A percentile compares a stretch with the other conserved stretches of the same genome.
These are phyloP conservation scores for Acrobasis repandana DNA, from an alignment of 2,888 invertebrate genomes.

Conservation along the genomic window DNA sequence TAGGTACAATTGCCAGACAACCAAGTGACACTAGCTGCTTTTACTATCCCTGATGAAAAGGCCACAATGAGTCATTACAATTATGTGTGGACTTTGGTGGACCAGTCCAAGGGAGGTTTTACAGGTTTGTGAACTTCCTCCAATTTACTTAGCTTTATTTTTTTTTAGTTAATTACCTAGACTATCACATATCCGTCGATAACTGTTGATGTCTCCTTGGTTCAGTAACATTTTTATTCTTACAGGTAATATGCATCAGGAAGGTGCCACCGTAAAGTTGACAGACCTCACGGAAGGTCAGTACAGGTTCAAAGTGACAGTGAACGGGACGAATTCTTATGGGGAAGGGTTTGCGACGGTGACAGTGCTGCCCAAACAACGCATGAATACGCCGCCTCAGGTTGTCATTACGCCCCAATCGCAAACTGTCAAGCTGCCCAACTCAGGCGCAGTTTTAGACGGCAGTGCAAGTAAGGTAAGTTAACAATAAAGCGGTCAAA, in stretches of 20 bases:
- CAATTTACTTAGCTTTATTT: not conserved
- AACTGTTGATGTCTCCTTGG: no score
- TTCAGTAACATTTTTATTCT: slow-evolving; percentile 1
- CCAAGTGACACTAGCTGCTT: slow-evolving; percentile 92
- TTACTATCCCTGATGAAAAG: slow-evolving; percentile 89
- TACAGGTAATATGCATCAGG: slow-evolving; percentile 91
- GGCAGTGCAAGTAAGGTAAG: slow-evolving; percentile 87
- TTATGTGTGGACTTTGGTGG: slow-evolving; percentile 94
- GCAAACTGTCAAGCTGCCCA: slow-evolving; percentile 94
- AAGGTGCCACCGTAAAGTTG: slow-evolving; percentile 91
- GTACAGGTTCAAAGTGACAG: slow-evolving; percentile 92
- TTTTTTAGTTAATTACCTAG: not conserved
- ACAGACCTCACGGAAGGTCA: slow-evolving; percentile 93
- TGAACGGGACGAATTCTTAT: slow-evolving; percentile 89
- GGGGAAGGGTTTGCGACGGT: slow-evolving; percentile 95
- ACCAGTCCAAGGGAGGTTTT: slow-evolving; percentile 90
- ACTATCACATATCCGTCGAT: not conserved
- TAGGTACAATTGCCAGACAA: slow-evolving; percentile 88
- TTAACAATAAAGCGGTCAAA: not conserved
- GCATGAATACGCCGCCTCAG: slow-evolving; percentile 92
- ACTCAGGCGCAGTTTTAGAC: slow-evolving; percentile 94
- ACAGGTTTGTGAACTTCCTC: slow-evolving; percentile 56
- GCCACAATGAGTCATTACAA: slow-evolving; percentile 89
- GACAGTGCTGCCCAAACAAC: slow-evolving; percentile 92
- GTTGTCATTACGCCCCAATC: slow-evolving; percentile 93